Percentiles rank a stretch among this genome's conserved stretches.
phyloP scores from a whole-genome alignment of 2,888 invertebrate species.

The Melanargia galathea region DNA sequence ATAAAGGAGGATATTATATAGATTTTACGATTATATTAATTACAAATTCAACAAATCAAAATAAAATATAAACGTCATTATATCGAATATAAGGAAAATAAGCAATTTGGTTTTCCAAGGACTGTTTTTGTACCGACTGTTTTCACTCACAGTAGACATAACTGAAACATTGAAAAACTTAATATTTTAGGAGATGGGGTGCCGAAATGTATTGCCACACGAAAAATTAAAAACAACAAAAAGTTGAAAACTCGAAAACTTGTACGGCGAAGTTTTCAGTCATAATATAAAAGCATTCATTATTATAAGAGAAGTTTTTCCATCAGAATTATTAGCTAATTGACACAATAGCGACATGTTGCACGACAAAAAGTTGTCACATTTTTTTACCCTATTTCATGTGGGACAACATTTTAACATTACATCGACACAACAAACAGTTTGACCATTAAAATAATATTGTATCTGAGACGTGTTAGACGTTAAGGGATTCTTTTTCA shows the following conservation, averaged over 20 bases:
- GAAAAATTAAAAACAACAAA: not conserved
- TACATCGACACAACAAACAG: too few species aligned
- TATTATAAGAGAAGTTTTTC: constrained; percentile 16
- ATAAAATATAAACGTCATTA: too few species aligned
- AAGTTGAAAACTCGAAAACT: constrained; percentile 6
- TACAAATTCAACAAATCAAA: too few species aligned
- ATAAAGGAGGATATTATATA: too few species aligned
- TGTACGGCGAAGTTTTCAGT: constrained; percentile 5
- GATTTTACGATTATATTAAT: too few species aligned
- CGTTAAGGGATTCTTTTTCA: too few species aligned
- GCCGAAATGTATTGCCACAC: constrained; percentile 8
- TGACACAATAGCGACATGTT: not conserved
- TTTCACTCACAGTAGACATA: not conserved
- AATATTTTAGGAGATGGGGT: constrained; percentile 9
- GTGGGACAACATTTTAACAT: too few species aligned
- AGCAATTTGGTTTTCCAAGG: too few species aligned
- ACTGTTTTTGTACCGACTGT: too few species aligned
- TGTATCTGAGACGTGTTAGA: too few species aligned
- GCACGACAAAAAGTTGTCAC: not conserved
- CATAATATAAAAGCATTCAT: constrained; percentile 10
- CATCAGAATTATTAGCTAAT: constrained; percentile 8
- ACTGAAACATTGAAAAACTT: not conserved
- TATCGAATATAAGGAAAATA: too few species aligned
- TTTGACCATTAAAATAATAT: too few species aligned
- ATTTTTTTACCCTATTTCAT: not conserved